Percentiles rank a stretch among this genome's conserved stretches.
phyloP scores from a whole-genome alignment of 1,140 invertebrate genomes.

The Drosophila pruinosa region DNA sequence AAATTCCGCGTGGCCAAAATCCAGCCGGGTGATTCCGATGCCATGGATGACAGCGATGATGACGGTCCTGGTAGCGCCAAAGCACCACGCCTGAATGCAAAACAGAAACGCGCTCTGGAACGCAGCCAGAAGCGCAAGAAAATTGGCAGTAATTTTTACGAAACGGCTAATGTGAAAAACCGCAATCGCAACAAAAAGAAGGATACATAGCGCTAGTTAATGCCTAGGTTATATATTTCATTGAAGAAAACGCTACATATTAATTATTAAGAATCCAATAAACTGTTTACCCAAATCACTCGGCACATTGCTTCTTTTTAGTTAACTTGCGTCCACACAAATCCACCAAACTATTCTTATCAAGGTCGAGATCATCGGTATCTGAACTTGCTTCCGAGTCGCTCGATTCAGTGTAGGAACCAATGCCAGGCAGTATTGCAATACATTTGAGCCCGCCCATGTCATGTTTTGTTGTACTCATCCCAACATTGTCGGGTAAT shows the following conservation, averaged over 20 bases:
- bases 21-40: slow-evolving; percentile 64
- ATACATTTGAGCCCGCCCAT: slow-evolving; percentile 86
- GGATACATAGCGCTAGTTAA: slow-evolving; percentile 53
- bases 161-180: slow-evolving; percentile 96
- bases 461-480: slow-evolving; percentile 55
- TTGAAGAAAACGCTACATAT: slow-evolving; percentile 47
- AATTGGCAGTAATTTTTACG: slow-evolving; percentile 96
- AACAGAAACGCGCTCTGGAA: slow-evolving; percentile 89
- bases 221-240: slow-evolving; percentile 58
- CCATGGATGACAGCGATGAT: slow-evolving; percentile 73
- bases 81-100: slow-evolving; percentile 87
- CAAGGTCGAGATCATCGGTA: slow-evolving; percentile 83
- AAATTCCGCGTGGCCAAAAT: slow-evolving; percentile 84
- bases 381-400: slow-evolving; percentile 88
- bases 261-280: slow-evolving; percentile 49
- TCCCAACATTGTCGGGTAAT: background rate
- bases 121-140: slow-evolving; percentile 91
- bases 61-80: slow-evolving; percentile 52
- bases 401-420: slow-evolving; percentile 88
- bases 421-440: slow-evolving; percentile 90
- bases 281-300: slow-evolving; percentile 44
- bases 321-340: slow-evolving; percentile 85
- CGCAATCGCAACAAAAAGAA: slow-evolving; percentile 79
- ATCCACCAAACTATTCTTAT: slow-evolving; percentile 83
- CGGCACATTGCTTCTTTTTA: slow-evolving; percentile 78